Evolutionary conservation across 1,140 invertebrate species (phyloP), one percentile per base, ranked within the genome.

Genomic region (Eufriesea mexicana): DNA sequence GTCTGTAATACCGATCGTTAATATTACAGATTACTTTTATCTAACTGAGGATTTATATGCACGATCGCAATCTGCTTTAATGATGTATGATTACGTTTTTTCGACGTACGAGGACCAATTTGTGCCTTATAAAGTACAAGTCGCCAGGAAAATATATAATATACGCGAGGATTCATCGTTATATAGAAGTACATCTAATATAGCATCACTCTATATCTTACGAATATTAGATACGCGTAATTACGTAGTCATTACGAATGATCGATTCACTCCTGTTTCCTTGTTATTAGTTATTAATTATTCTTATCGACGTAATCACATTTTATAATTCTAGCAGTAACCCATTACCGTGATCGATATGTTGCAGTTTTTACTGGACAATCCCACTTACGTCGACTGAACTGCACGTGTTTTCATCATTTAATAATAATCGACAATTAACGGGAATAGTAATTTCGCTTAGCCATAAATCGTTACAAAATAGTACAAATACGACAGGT

Each of bases 271-370:
- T 64, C 83, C 16, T 35, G 25, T 18, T 75, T 28, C 64, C 35
- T 64, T 18, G 18, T 49, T 61, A 62, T 35, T 79, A 84, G n/a
- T 16, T 73, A 73, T 73, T 59, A 76, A 42, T 73, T 84, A 62
- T 79, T 45, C 61, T 83, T 71, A 67, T 66, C 59, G 54, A 70
- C 20, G 42, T 74, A 71, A 16, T 87, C 71, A 45, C 59, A 57
- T 54, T 64, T 51, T 61, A 28, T 85, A 80, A 62, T 85, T 76
- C 57, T 71, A 88, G 49, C 70, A 78, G 74, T 75, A 67, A 83
- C 61, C 84, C 59, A 82, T 87, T 79, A 88, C 78, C 83, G 76
- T 85, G 84, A 78, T 88, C 86, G 87, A 88, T 88, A 88, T 88
- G 87, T 88, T 83, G 79, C 83, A 81, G 57, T 54, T 73, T 35